These are phyloP conservation scores for Rhinichthys osculus DNA, from an alignment of 2,797 vertebrate genomes.

Conservation along the genomic window DNA sequence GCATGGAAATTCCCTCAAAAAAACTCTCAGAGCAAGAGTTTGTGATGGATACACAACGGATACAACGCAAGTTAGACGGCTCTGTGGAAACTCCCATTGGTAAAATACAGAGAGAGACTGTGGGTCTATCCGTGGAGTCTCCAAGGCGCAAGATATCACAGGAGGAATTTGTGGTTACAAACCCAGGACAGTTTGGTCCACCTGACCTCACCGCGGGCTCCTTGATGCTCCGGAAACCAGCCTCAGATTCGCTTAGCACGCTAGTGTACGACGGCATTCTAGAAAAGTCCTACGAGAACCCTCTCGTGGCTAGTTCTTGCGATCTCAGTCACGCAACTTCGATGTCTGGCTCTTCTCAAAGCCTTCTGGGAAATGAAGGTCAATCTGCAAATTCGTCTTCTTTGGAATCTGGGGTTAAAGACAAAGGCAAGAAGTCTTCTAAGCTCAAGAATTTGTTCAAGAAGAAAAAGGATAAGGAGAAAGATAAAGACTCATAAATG, in stretches of 20 bases:
- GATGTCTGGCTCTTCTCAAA: slow-evolving; percentile 62
- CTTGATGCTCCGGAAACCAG: slow-evolving; percentile 74
- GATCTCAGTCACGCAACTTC: slow-evolving; percentile 46
- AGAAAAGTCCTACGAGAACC: slow-evolving; percentile 92
- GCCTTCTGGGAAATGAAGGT: slow-evolving; percentile 64
- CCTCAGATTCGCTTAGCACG: slow-evolving; percentile 79
- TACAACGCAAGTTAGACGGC: slow-evolving; percentile 57
- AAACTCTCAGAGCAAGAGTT: slow-evolving; percentile 67
- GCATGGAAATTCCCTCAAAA: slow-evolving; percentile 66
- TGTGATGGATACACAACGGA: slow-evolving; percentile 65
- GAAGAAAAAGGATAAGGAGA: slow-evolving; percentile 97
- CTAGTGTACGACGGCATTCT: slow-evolving; percentile 94
- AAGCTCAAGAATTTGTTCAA: slow-evolving; percentile 97
- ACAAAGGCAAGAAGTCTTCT: slow-evolving; percentile 90
- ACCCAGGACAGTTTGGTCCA: slow-evolving; percentile 72
- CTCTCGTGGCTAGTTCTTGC: slow-evolving; percentile 35
- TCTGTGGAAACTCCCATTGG: slow-evolving; percentile 61
- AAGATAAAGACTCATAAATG: slow-evolving; percentile 70
- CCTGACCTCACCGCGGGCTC: slow-evolving; percentile 86
- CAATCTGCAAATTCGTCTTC: slow-evolving; percentile 64
- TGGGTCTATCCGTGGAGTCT: slow-evolving; percentile 63
- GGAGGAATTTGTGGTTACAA: slow-evolving; percentile 68
- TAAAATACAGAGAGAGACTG: slow-evolving; percentile 65
- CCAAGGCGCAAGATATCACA: slow-evolving; percentile 56
- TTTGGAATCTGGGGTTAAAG: slow-evolving; percentile 72